These are phyloP conservation scores for Leptobrachium ailaonicum DNA, from an alignment of 2,113 vertebrate genomes.

Conservation along the genomic window DNA sequence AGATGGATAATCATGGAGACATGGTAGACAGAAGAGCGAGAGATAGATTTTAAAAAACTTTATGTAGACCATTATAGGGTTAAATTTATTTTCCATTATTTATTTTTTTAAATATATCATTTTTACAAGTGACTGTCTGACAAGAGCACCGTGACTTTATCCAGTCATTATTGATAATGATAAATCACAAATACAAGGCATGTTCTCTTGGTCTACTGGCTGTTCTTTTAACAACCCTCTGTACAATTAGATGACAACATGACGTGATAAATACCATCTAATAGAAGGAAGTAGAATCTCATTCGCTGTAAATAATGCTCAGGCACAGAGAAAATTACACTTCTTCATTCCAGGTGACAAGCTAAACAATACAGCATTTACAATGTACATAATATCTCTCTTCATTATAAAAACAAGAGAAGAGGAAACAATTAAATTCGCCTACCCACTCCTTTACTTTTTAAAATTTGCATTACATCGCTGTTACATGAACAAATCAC, in stretches of 20 bases:
- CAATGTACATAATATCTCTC: conserved; percentile 8
- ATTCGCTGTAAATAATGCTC: conserved; percentile 28
- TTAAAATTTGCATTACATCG: no score
- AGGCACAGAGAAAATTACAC: conserved; percentile 56
- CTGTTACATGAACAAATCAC: no score
- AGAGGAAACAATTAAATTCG: conserved; percentile 8
- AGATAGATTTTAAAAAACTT: no score
- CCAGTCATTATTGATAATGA: conserved; percentile 5
- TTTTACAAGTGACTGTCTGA: neutral
- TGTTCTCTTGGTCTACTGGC: conserved; percentile 42
- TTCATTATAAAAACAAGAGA: conserved; percentile 7
- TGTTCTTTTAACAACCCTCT: conserved; percentile 19
- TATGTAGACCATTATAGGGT: no score
- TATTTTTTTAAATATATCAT: no score
- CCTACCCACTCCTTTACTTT: neutral
- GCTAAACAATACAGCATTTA: conserved; percentile 53
- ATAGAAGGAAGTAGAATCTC: conserved; percentile 45
- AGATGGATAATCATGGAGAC: no score
- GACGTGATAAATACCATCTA: neutral
- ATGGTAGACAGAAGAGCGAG: no score
- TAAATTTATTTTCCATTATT: no score
- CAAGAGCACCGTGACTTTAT: neutral
- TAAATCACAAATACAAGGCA: neutral
- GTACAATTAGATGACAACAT: conserved; percentile 46
- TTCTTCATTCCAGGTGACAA: conserved; percentile 58